phyloP scores from a whole-genome alignment of 1,140 invertebrate species.

The Teleopsis dalmanni region DNA sequence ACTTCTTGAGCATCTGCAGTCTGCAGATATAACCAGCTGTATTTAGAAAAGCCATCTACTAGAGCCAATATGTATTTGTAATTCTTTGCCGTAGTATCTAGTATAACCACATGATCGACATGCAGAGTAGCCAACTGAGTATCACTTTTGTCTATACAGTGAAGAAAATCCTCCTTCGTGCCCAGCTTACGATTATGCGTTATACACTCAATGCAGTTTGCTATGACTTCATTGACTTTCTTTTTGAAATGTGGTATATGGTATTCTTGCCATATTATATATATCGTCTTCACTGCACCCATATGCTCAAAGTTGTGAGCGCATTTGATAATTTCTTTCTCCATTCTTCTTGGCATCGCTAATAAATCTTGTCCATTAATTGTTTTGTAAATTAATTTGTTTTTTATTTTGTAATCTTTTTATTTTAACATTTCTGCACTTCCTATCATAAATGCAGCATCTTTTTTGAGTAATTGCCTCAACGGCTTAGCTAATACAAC shows the following conservation, averaged over 20 bases:
- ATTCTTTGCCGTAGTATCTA: constrained; percentile 30
- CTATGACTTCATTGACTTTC: no score
- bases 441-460: neutral
- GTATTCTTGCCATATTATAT: neutral
- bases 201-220: no score
- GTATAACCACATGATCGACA: constrained; percentile 23
- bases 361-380: neutral
- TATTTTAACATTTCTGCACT: neutral
- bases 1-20: neutral
- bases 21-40: constrained; percentile 33
- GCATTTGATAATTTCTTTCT: constrained; percentile 2
- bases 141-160: no score
- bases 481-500: neutral
- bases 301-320: neutral
- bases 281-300: neutral
- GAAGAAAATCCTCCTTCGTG: no score
- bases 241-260: constrained; percentile 3
- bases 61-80: constrained; percentile 42
- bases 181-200: no score
- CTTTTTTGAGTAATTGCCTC: neutral
- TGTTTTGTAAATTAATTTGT: neutral
- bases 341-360: neutral
- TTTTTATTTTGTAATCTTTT: neutral
- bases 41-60: constrained; percentile 27
- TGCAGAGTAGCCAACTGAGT: neutral